Base-by-base conservation (phyloP, 2,888 invertebrate species). In the Leptopterna dolabrata region DNA sequence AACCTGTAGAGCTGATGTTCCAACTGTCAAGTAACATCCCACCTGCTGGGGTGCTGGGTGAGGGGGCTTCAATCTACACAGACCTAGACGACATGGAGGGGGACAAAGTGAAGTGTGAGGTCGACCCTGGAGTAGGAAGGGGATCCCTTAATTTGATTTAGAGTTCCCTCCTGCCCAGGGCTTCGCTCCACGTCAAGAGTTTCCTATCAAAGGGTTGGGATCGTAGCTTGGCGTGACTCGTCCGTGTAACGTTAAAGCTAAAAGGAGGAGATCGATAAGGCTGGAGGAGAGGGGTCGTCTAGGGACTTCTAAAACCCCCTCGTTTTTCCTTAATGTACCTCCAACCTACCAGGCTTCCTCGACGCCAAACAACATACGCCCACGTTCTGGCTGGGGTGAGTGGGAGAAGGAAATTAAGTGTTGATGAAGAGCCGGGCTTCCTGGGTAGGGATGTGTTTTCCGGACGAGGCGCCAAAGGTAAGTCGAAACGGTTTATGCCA, bases 171-270 rank as follows among this genome's bases (percentile, higher is more conserved):
- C 73, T 41, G 73, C 73, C 73, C 41, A 41, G 16, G 73, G 36
- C 73, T 73, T 41, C 73, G n/a, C 73, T 73, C 30, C 36, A 63
- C 73, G 30, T 73, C 36, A 73, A 73, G 73, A 73, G 73, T 73
- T 73, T 73, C 73, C 73, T 73, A 73, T 73, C 73, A 73, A 73
- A 73, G 73, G 73, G 73, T 73, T 41, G 73, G 73, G 73, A 73
- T 73, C 73, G 73, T 6, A 73, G 73, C 36, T 73, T 73, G 73
- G 73, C 73, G 73, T 73, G 73, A 73, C 73, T 73, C 73, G 73
- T 73, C 41, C 36, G 73, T 41, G 73, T 73, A 73, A 73, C 73
- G 73, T 19, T 73, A 73, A 73, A 73, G 73, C 36, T 73, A 73
- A 73, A 73, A 73, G 73, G 73, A 41, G 73, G 2, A 41, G 73